Percentiles rank a stretch among this genome's conserved stretches.
These are phyloP conservation scores for Hyposmocoma kahamanoa DNA, from an alignment of 1,140 invertebrate species.

Conservation along the genomic window DNA sequence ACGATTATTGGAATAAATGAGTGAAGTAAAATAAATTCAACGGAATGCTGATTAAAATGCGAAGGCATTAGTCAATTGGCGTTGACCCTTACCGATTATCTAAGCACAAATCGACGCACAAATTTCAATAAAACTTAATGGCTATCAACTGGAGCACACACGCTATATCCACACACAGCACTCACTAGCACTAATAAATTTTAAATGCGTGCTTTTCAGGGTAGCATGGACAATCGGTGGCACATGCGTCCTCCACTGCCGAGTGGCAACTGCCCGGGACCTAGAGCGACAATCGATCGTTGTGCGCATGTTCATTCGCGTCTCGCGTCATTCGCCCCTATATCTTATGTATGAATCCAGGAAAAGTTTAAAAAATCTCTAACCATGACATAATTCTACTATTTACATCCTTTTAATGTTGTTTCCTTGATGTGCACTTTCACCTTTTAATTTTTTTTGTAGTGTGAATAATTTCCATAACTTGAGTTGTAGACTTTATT, in stretches of 20 bases:
- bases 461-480: not conserved
- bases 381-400: constrained; percentile 6
- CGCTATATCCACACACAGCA: not conserved
- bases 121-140: too few species aligned
- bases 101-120: not conserved
- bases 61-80: too few species aligned
- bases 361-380: too few species aligned
- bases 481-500: not conserved
- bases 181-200: constrained; percentile 11
- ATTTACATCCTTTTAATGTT: not conserved
- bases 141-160: not conserved
- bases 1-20: too few species aligned
- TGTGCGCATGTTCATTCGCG: constrained; percentile 47
- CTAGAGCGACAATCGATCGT: constrained; percentile 46
- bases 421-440: not conserved
- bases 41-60: too few species aligned
- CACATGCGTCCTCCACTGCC: too few species aligned
- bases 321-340: constrained; percentile 44
- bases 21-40: too few species aligned
- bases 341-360: constrained; percentile 63
- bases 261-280: constrained; percentile 40
- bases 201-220: constrained; percentile 48
- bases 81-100: not conserved
- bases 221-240: constrained; percentile 11
- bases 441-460: not conserved